Conservation (phyloP, 2,113 vertebrate species). For the Oophaga pumilio region DNA sequence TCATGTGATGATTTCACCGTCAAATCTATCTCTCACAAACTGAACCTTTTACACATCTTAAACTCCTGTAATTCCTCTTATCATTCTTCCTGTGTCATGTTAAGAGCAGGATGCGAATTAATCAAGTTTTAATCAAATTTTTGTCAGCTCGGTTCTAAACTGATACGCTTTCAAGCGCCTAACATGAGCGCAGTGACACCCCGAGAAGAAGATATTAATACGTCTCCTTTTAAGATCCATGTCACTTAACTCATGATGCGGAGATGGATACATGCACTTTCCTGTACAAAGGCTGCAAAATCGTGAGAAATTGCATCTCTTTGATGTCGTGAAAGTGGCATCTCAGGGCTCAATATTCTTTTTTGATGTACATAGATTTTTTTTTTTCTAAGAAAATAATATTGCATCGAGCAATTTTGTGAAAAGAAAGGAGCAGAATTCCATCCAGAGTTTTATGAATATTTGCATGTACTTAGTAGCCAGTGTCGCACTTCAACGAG, state of each 20-base stretch:
- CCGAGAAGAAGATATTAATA: slow-evolving; percentile 37
- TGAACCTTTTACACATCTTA: slow-evolving; percentile 20
- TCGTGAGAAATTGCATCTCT: slow-evolving; percentile 22
- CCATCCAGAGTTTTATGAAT: not conserved
- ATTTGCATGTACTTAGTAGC: not conserved
- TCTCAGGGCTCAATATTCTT: not conserved
- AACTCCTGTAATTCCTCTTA: slow-evolving; percentile 35
- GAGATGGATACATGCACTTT: not conserved
- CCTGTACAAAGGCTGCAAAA: not conserved
- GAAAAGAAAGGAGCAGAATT: not conserved
- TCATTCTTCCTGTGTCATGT: slow-evolving; percentile 30
- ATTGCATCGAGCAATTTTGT: not conserved
- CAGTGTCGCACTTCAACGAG: not conserved
- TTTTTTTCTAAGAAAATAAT: not conserved
- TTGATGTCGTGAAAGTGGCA: slow-evolving; percentile 32
- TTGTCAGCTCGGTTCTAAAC: slow-evolving; percentile 31
- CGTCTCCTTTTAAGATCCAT: not conserved
- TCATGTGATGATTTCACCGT: not conserved
- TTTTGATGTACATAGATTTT: slow-evolving; percentile 18
- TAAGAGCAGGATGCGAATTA: slow-evolving; percentile 36
- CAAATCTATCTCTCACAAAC: slow-evolving; percentile 25
- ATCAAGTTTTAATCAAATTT: slow-evolving; percentile 55
- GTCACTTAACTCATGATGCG: slow-evolving; percentile 30
- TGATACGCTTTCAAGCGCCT: slow-evolving; percentile 16
- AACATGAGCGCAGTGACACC: not conserved